Evolutionary conservation across 1,140 invertebrate species (phyloP), one percentile per base, ranked within the genome.

Genomic region (Conus ventricosus): DNA sequence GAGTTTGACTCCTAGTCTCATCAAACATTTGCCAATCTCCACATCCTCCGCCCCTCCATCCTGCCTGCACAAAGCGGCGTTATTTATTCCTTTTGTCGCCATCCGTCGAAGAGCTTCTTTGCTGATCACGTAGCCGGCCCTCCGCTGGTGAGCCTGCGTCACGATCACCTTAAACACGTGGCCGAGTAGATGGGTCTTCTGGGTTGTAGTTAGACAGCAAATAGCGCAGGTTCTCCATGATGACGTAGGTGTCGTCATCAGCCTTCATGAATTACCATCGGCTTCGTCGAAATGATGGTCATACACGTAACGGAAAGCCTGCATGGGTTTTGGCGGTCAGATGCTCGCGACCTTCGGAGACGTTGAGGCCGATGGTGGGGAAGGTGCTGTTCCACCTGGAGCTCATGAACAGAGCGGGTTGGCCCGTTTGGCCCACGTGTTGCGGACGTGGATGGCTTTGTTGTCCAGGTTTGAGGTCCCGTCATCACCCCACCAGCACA

Each of bases 401-500:
- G 87, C 93, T 94, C 78, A 94, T 92, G 54, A 94, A 94, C 8
- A 94, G 87, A 11, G 92, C 63, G 51, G 97, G 94, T 99, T 99
- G 94, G 99, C 99, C 54, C 99, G 95, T 93, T 97, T 97, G 0
- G 98, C 98, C 99, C 99, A 99, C 0, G 99, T 99, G 5, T 97
- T 97, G 94, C 99, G 98, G 0, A 99, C 98, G 92, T 99, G 98
- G 25, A 96, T 96, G 0, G 99, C 98, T 95, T 98, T 98, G 89
- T 96, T 97, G 91, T 98, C 96, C 93, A 99, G 98, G 93, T 98
- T 57, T 96, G 96, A 11, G 98, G 98, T 90, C 96, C 97, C 0
- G 98, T 99, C 97, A 99, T 98, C 17, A 99, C 96, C 98, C 98
- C 94, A 99, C 99, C 0, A 99, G 96, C 0, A 99, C 97, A 81